phyloP scores from a whole-genome alignment of 2,888 invertebrate genomes.

The Alsophila aescularia region DNA sequence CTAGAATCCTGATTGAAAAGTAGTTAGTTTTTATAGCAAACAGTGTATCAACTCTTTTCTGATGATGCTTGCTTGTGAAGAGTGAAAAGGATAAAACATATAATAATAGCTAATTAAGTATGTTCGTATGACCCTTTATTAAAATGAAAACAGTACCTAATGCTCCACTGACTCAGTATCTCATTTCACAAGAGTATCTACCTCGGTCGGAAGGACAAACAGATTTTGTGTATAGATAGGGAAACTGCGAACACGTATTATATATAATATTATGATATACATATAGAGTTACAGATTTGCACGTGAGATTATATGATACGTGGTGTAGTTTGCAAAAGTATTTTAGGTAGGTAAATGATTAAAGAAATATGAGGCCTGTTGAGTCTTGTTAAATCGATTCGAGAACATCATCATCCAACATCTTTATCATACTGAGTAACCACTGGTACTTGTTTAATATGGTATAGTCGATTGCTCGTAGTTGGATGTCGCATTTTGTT shows the following conservation, averaged over 20 bases:
- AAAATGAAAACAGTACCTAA: neutral
- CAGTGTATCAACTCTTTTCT: too few species aligned
- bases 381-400: too few species aligned
- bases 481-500: too few species aligned
- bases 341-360: neutral
- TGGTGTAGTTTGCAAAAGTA: constrained; percentile 7
- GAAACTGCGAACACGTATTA: constrained; percentile 19
- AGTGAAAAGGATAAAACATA: too few species aligned
- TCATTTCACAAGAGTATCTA: constrained; percentile 27
- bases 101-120: too few species aligned
- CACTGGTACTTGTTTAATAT: too few species aligned
- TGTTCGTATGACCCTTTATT: too few species aligned
- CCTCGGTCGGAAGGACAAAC: constrained; percentile 53
- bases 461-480: too few species aligned
- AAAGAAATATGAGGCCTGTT: neutral
- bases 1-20: too few species aligned
- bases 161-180: neutral
- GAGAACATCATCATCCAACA: neutral
- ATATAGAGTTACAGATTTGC: constrained; percentile 51
- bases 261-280: neutral
- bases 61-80: too few species aligned
- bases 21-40: too few species aligned
- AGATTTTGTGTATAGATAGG: constrained; percentile 39
- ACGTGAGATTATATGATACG: constrained; percentile 47
- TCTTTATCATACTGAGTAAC: too few species aligned